These are phyloP conservation scores for Varanus salvator DNA, from an alignment of 2,113 vertebrate species.

Conservation along the genomic window DNA sequence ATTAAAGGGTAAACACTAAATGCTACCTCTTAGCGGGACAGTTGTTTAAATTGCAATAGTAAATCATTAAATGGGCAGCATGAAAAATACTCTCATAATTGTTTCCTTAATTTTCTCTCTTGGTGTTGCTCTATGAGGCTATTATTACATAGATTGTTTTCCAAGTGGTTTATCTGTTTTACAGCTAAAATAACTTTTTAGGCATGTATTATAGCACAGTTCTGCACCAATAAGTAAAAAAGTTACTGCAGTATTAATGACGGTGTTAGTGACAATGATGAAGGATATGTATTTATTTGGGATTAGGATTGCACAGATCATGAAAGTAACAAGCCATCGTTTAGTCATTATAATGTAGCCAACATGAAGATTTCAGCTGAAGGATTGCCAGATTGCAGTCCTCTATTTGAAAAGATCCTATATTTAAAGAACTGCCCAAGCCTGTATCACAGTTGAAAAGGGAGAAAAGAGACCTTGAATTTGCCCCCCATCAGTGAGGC, in stretches of 20 bases:
- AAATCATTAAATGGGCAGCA: slow-evolving; percentile 32
- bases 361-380: background rate
- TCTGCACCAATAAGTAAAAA: slow-evolving; percentile 3
- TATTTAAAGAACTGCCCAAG: background rate
- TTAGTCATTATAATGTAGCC: background rate
- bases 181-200: slow-evolving; percentile 24
- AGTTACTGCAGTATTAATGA: background rate
- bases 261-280: background rate
- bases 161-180: slow-evolving; percentile 23
- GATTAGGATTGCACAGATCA: background rate
- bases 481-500: background rate
- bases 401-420: background rate
- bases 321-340: background rate
- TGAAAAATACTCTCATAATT: slow-evolving; percentile 43
- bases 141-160: slow-evolving; percentile 12
- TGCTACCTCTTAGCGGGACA: slow-evolving; percentile 37
- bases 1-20: slow-evolving; percentile 45
- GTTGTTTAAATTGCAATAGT: slow-evolving; percentile 27
- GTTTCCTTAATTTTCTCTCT: slow-evolving; percentile 36
- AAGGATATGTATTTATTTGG: background rate
- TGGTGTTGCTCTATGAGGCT: background rate
- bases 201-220: slow-evolving; percentile 11
- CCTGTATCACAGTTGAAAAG: background rate
- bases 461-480: background rate
- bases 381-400: background rate